phyloP scores from a whole-genome alignment of 2,888 invertebrate genomes.

The Tenodera sinensis region DNA sequence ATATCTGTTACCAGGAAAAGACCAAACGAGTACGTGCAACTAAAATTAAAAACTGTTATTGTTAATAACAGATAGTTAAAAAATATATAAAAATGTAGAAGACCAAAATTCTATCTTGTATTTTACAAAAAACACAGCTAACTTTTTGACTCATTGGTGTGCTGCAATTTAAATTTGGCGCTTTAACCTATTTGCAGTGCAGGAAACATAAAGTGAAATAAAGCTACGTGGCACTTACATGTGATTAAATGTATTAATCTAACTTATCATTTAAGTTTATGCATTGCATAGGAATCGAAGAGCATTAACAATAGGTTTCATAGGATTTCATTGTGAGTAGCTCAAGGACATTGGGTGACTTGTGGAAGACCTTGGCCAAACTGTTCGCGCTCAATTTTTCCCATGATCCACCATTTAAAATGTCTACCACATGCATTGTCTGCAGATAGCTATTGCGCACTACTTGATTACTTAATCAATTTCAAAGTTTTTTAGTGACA shows the following conservation, averaged over 20 bases:
- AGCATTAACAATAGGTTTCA: not conserved
- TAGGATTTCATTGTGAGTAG: not conserved
- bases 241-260: not conserved
- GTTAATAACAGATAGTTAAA: too few relatives aligned
- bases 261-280: not conserved
- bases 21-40: too few relatives aligned
- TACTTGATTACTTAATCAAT: slow-evolving; percentile 8
- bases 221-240: not conserved
- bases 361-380: slow-evolving; percentile 21
- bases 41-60: too few relatives aligned
- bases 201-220: not conserved
- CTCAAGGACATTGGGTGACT: slow-evolving; percentile 9
- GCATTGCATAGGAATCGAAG: not conserved
- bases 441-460: slow-evolving; percentile 23
- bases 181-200: not conserved
- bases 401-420: slow-evolving; percentile 30
- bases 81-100: too few relatives aligned
- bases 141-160: too few relatives aligned
- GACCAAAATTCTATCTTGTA: too few relatives aligned
- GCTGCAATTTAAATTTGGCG: not conserved
- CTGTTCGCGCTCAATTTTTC: slow-evolving; percentile 30
- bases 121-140: too few relatives aligned
- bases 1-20: too few relatives aligned
- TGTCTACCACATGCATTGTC: slow-evolving; percentile 29
- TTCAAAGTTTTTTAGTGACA: slow-evolving; percentile 19